A percentile compares a stretch with the other conserved stretches of the same genome.
These are phyloP conservation scores for Malurus elegans DNA, from an alignment of 2,113 vertebrate genomes.

Conservation along the genomic window DNA sequence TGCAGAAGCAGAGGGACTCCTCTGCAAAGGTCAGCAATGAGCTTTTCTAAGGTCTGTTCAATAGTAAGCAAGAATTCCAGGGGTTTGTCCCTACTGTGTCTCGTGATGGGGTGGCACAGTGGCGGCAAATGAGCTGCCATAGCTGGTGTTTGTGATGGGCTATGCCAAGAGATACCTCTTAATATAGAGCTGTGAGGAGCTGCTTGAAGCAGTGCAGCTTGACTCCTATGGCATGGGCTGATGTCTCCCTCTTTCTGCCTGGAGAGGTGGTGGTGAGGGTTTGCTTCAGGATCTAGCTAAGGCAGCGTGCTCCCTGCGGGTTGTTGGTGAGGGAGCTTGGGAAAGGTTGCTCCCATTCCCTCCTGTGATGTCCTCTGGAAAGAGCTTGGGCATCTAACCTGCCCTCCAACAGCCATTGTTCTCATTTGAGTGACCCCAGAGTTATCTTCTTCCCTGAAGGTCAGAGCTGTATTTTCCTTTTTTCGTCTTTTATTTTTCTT, in stretches of 20 bases:
- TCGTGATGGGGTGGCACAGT: rapidly evolving
- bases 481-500: not conserved
- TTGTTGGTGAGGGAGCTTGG: not conserved
- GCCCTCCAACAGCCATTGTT: not conserved
- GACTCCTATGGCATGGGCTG: rapidly evolving
- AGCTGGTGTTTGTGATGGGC: not conserved
- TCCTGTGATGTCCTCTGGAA: not conserved
- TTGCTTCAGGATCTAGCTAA: not conserved
- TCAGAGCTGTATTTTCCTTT: not conserved
- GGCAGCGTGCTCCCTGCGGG: not conserved
- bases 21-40: not conserved
- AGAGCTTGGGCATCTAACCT: not conserved
- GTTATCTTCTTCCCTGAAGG: not conserved
- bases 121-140: not conserved
- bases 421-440: not conserved
- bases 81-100: not conserved
- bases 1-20: not conserved
- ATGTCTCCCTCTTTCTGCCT: not conserved
- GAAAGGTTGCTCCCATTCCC: not conserved
- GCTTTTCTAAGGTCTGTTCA: not conserved
- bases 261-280: not conserved
- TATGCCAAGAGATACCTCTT: not conserved
- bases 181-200: not conserved
- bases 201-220: not conserved
- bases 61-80: not conserved